A percentile compares a stretch with the other conserved stretches of the same genome.
phyloP scores from a whole-genome alignment of 2,888 invertebrate species.

The Scrobipalpa atriplicella region DNA sequence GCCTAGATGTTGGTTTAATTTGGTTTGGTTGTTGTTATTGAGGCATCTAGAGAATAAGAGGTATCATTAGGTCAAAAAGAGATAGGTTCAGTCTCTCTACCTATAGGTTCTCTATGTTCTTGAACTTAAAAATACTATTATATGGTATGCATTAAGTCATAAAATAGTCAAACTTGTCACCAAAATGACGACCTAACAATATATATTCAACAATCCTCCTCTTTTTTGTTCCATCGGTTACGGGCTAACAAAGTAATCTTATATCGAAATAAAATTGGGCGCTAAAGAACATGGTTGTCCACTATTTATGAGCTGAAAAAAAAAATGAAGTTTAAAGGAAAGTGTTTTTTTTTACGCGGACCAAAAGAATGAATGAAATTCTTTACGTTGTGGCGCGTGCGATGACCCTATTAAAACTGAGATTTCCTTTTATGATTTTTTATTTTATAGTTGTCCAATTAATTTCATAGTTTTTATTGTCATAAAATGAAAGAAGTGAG shows the following conservation, averaged over 20 bases:
- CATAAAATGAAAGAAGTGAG: too few relatives aligned
- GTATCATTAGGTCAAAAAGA: too few relatives aligned
- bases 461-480: too few relatives aligned
- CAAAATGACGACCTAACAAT: too few relatives aligned
- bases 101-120: too few relatives aligned
- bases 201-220: neutral
- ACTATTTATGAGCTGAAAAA: conserved; percentile 20
- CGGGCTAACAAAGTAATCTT: neutral
- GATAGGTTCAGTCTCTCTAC: too few relatives aligned
- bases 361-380: conserved; percentile 21
- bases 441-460: neutral
- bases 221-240: neutral
- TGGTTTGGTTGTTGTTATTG: too few relatives aligned
- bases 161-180: too few relatives aligned
- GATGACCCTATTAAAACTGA: neutral
- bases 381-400: conserved; percentile 10
- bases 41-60: too few relatives aligned
- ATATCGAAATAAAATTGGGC: conserved; percentile 10
- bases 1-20: too few relatives aligned
- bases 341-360: neutral
- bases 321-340: neutral
- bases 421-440: conserved; percentile 2
- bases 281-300: conserved; percentile 8
- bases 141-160: too few relatives aligned
- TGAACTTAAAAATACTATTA: too few relatives aligned